Base-by-base conservation (phyloP, 2,113 vertebrate genomes). In the Notarius quadriscutis region DNA sequence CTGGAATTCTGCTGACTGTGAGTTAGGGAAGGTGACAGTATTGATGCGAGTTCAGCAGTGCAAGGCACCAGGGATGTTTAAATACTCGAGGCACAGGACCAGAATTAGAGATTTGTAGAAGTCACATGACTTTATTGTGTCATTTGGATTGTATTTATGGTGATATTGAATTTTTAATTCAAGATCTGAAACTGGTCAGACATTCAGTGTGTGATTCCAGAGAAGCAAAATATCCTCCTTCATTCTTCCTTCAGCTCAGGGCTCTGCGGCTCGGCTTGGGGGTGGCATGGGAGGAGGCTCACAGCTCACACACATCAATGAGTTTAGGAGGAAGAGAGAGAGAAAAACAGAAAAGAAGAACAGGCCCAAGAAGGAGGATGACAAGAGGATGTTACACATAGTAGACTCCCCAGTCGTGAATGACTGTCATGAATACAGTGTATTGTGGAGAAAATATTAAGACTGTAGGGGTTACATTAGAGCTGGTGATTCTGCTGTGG, bases 81-180 rank as follows among this genome's bases (percentile, higher is more conserved):
- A 14, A 57, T 20, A 53, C 77, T 80, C 12, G 27, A 69, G 62
- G 17, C 57, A 87, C 41, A 63, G 57, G 53, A 71, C 53, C 53
- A 72, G 50, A 71, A 81, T n/a, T 65, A 34, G 51, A 48, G 51
- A 18, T 69, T 84, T 34, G 83, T 84, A 9, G 50, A 51, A 72
- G 58, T 78, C 74, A 86, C 34, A 27, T 82, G 85, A 81, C 65
- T 87, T 82, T 83, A 87, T 63, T 75, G 80, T 7, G 1, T 60
- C 51, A 20, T 74, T 75, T 65, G 71, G 51, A 25, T 62, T 27
- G 65, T 50, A 51, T 69, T 63, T 51, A 41, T 18, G 22, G 15
- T 50, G 5, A n/a, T 27, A 15, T 2, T 17, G 3, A 25, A 30
- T 50, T 63, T 41, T 27, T 12, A 1, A 50, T 65, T 41, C 6